phyloP scores from a whole-genome alignment of 2,888 invertebrate species.

The Pecten maximus region DNA sequence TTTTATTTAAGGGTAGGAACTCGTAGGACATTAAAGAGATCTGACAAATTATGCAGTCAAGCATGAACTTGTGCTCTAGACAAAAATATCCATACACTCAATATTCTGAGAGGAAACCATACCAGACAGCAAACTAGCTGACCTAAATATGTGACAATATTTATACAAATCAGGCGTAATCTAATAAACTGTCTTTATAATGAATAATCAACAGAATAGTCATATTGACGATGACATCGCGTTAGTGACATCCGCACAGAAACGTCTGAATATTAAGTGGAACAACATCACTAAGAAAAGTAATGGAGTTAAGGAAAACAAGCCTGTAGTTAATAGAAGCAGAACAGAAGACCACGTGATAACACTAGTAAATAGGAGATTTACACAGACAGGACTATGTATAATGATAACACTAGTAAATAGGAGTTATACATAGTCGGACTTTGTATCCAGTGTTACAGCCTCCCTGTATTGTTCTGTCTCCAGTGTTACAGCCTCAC shows the following conservation, averaged over 20 bases:
- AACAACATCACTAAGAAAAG: too few species aligned
- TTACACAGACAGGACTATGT: not conserved
- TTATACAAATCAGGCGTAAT: not conserved
- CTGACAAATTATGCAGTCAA: too few species aligned
- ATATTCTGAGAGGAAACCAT: not conserved
- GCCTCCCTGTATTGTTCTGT: too few species aligned
- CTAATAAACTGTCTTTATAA: not conserved
- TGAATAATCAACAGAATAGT: not conserved
- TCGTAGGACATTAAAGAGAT: too few species aligned
- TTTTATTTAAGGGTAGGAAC: too few species aligned
- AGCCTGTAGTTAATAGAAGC: not conserved
- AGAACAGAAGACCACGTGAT: not conserved
- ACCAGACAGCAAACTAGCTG: not conserved
- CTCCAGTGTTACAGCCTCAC: too few species aligned
- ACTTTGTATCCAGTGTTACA: too few species aligned
- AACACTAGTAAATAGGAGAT: not conserved
- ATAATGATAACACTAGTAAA: too few species aligned
- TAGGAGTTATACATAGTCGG: too few species aligned
- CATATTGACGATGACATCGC: not conserved
- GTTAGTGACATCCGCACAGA: not conserved
- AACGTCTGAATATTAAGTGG: not conserved
- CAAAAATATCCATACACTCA: not conserved
- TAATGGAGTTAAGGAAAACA: not conserved
- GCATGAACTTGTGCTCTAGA: not conserved
- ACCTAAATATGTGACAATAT: not conserved